Conservation (phyloP, 1,140 invertebrate genomes). For the Drosophila pallidifrons region DNA sequence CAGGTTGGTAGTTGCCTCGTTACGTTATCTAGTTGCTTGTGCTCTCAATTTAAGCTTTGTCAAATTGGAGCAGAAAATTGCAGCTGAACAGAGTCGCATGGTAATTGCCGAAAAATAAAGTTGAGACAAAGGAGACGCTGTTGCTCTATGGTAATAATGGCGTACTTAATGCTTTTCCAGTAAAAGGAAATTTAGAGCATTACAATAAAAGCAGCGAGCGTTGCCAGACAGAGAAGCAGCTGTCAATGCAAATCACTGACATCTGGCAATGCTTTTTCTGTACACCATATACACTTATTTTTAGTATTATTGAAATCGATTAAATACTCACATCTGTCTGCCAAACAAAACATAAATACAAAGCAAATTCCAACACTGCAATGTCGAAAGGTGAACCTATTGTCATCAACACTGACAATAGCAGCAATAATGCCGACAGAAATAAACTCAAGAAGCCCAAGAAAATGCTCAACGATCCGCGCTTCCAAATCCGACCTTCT, state of each 20-base stretch:
- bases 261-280: constrained; percentile 12
- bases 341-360: constrained; percentile 4
- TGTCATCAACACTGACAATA: not conserved
- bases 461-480: constrained; percentile 87
- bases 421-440: not conserved
- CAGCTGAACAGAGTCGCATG: constrained; percentile 8
- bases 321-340: constrained; percentile 8
- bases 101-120: constrained; percentile 26
- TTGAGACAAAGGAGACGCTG: not conserved
- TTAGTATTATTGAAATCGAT: constrained; percentile 1
- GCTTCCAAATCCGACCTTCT: constrained; percentile 91
- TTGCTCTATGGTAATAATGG: not conserved
- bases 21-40: constrained; percentile 3
- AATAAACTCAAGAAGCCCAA: constrained; percentile 8
- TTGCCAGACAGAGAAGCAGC: not conserved
- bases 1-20: constrained; percentile 14
- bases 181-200: not conserved
- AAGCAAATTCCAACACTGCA: constrained; percentile 12
- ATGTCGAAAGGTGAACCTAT: constrained; percentile 45
- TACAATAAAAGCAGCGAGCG: not conserved
- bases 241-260: not conserved
- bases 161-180: not conserved
- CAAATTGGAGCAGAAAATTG: constrained; percentile 29
- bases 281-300: not conserved
- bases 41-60: constrained; percentile 1